Percentiles rank a stretch among this genome's conserved stretches.
Evolutionary conservation across 2,888 invertebrate species (phyloP).

Genomic region (Himalopsyche tibetana): DNA sequence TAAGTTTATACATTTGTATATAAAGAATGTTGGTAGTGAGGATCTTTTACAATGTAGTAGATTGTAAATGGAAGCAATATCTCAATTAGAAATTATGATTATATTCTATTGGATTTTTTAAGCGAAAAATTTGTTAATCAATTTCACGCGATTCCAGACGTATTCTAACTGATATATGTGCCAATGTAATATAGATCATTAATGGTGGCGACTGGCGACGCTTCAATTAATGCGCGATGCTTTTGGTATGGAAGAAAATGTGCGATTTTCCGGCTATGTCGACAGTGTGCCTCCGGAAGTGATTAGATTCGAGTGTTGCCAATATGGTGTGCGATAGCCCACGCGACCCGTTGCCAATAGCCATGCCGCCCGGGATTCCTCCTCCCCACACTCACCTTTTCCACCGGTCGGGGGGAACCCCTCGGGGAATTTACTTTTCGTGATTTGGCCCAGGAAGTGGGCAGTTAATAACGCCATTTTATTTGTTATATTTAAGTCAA

Average conservation of each 20-base stretch:
- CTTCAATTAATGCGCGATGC: background rate
- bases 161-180: too few species aligned
- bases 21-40: too few species aligned
- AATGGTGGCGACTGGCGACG: too few species aligned
- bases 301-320: constrained; percentile 52
- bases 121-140: too few species aligned
- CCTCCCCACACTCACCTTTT: constrained; percentile 16
- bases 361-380: constrained; percentile 50
- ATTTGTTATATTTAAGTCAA: background rate
- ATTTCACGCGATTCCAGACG: too few species aligned
- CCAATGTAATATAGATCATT: too few species aligned
- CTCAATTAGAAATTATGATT: too few species aligned
- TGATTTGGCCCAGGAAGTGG: background rate
- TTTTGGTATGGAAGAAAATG: background rate
- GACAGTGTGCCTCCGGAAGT: background rate
- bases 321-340: constrained; percentile 61
- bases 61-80: too few species aligned
- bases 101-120: too few species aligned
- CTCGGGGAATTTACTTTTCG: background rate
- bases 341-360: constrained; percentile 63
- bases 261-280: background rate
- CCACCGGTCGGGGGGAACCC: background rate
- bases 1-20: too few species aligned
- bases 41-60: too few species aligned
- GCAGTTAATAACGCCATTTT: background rate